Evolutionary conservation across 2,113 vertebrate genomes (phyloP).

Genomic region (Psephotus haematonotus): DNA sequence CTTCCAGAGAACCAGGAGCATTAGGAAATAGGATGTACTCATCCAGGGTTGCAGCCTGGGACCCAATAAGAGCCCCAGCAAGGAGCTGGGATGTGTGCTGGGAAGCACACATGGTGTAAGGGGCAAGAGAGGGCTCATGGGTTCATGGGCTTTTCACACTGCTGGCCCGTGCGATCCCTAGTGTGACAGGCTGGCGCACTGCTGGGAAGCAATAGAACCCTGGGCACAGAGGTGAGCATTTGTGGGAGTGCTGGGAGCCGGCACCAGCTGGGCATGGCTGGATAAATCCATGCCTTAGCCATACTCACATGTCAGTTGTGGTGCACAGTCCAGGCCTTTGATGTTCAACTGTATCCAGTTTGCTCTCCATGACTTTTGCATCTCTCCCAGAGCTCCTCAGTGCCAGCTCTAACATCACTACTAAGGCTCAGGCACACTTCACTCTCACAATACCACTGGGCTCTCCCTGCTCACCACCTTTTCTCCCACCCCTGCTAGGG

Average conservation of each 20-base stretch:
- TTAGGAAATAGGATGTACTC: background rate
- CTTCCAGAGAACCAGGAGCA: background rate
- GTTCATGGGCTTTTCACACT: background rate
- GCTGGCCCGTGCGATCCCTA: background rate
- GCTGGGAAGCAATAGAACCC: background rate
- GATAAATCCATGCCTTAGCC: background rate
- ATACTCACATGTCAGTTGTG: background rate
- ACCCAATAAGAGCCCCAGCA: background rate
- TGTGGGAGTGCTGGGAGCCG: background rate
- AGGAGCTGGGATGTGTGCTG: background rate
- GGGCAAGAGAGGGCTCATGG: background rate
- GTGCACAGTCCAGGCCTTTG: background rate
- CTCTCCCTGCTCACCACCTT: background rate
- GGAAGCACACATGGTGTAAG: background rate
- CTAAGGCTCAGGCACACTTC: background rate
- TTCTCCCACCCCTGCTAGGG: background rate
- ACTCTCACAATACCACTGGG: fast-evolving
- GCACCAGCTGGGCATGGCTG: background rate
- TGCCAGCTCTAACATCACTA: background rate
- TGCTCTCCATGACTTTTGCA: background rate
- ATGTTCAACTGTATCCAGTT: background rate
- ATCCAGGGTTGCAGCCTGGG: background rate
- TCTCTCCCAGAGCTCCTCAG: background rate
- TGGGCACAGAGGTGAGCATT: background rate
- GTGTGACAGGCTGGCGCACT: background rate